A percentile compares a stretch with the other conserved stretches of the same genome.
These are phyloP conservation scores for Caranx melampygus DNA, from an alignment of 2,113 vertebrate species.

Conservation along the genomic window DNA sequence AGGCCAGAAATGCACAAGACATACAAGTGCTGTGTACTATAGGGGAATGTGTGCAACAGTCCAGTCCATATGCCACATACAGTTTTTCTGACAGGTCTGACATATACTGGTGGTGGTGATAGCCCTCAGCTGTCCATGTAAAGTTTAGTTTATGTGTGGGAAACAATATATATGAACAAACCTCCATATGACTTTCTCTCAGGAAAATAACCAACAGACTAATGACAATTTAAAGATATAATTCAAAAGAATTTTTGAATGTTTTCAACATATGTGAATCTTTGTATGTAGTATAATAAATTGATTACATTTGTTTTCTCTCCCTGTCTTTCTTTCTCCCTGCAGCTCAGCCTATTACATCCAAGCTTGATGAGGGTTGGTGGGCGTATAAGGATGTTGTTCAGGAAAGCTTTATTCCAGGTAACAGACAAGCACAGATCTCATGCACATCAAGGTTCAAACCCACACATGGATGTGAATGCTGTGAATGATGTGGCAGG, in stretches of 20 bases:
- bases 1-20: conserved; percentile 31
- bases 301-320: neutral
- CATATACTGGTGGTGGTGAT: no score
- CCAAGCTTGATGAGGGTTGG: conserved; percentile 98
- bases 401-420: conserved; percentile 98
- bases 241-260: no score
- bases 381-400: conserved; percentile 99
- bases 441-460: neutral
- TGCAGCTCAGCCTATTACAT: conserved; percentile 94
- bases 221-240: neutral
- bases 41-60: neutral
- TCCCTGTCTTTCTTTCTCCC: conserved; percentile 24
- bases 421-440: conserved; percentile 76
- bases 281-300: neutral
- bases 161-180: neutral
- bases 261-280: neutral
- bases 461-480: neutral
- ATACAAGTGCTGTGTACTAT: conserved; percentile 5
- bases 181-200: conserved; percentile 21
- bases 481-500: no score
- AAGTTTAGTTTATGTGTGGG: no score
- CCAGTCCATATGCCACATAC: neutral
- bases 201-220: neutral
- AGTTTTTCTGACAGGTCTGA: no score
- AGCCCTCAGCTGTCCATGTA: no score